Evolutionary conservation across 2,797 vertebrate species (phyloP).

Genomic region (Thaleichthys pacificus): DNA sequence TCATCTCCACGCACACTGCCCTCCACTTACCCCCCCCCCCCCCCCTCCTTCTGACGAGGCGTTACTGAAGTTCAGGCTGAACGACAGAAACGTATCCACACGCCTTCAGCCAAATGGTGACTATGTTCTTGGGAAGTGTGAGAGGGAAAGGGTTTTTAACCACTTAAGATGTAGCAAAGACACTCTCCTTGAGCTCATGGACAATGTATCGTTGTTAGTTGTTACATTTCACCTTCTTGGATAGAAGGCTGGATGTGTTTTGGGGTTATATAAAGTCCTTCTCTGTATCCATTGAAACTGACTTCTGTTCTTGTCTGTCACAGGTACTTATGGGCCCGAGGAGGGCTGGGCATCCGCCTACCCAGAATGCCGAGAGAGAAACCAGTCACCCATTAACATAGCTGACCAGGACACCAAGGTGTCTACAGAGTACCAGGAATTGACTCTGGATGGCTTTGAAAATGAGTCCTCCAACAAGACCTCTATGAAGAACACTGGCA

Average conservation of each 20-base stretch:
- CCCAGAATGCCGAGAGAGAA: constrained; percentile 83
- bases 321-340: constrained; percentile 90
- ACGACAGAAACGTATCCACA: not conserved
- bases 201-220: no score
- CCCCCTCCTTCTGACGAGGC: constrained; percentile 2
- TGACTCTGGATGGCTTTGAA: constrained; percentile 89
- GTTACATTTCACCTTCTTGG: no score
- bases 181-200: no score
- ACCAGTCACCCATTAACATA: constrained; percentile 94
- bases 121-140: no score
- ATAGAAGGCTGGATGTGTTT: no score
- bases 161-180: no score
- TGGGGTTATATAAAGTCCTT: no score
- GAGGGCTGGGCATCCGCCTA: constrained; percentile 89
- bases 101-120: no score
- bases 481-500: constrained; percentile 97
- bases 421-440: constrained; percentile 87
- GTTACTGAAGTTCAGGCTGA: constrained; percentile 24
- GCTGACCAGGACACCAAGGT: constrained; percentile 82
- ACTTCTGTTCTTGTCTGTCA: constrained; percentile 27
- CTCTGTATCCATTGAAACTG: constrained; percentile 1
- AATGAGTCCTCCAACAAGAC: constrained; percentile 93
- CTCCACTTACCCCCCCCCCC: not conserved
- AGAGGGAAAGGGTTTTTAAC: no score
- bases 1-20: constrained; percentile 15